Evolutionary conservation across 2,797 vertebrate species (phyloP), one percentile per base, ranked within the genome.

Genomic region (Podarcis lilfordi): DNA sequence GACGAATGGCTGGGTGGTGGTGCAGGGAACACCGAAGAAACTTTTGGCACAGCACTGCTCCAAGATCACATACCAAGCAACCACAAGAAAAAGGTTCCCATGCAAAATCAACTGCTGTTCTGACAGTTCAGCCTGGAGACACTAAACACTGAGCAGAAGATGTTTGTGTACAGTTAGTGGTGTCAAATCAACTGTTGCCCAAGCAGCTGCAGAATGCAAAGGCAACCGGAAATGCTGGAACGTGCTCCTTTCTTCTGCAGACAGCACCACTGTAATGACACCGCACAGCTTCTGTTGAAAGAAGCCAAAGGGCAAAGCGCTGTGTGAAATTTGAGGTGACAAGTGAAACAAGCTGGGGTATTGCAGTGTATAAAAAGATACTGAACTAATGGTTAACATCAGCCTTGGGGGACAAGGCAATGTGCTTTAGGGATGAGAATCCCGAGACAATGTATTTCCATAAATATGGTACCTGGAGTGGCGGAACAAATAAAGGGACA

Each of bases 161-260:
- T 43, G 45, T 72, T 84, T 35, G 1, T 15, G 25, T 78, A 66
- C 21, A 23, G 80, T 45, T 83, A n/a, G 17, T 45, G 55, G 17
- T 74, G 66, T 85, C 83, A 89, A 55, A 75, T 72, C 37, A 37
- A 79, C 71, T 72, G 55, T 78, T 71, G 84, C 55, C 40, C 29
- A 64, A 84, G 27, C 50, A 43, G 43, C 29, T 72, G n/a, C 3
- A 64, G 68, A 80, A 85, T 45, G 82, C 43, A 86, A 23, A 59
- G 35, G 35, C 19, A 66, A 50, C 69, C 59, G 3, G 55, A 81
- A 80, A 75, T 64, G 25, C 25, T 75, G 59, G 32, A 82, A 86
- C 4, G 9, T 21, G 10, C 59, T 29, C 13, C 37, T 76, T 82
- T 76, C 61, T 82, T 82, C 72, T 78, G 23, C 3, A 68, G 64